Evolutionary conservation across 2,797 vertebrate species (phyloP).

Genomic region (Carapus acus): DNA sequence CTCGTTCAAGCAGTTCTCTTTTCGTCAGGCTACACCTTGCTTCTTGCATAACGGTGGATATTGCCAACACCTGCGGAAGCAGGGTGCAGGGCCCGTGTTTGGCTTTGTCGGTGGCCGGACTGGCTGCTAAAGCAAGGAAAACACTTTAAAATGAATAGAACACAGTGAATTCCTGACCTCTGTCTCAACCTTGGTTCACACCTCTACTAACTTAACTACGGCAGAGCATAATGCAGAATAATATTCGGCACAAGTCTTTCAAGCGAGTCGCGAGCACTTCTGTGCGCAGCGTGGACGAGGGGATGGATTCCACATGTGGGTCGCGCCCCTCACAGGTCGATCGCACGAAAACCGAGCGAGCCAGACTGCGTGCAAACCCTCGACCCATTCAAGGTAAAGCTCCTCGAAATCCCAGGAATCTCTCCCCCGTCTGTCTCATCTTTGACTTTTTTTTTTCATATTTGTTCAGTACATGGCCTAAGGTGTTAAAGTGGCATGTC

Average conservation of each 20-base stretch:
- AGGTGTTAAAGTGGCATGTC: constrained; percentile 20
- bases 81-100: constrained; percentile 11
- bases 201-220: constrained; percentile 41
- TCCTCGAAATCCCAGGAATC: constrained; percentile 30
- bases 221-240: constrained; percentile 25
- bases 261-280: constrained; percentile 55
- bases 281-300: constrained; percentile 39
- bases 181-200: constrained; percentile 36
- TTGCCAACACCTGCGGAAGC: constrained; percentile 44
- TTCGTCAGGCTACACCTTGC: constrained; percentile 6
- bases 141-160: constrained; percentile 42
- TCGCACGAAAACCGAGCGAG: constrained; percentile 35
- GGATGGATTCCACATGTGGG: constrained; percentile 41
- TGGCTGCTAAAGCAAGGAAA: constrained; percentile 20
- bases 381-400: constrained; percentile 40
- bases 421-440: constrained; percentile 27
- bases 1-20: constrained; percentile 30
- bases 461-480: constrained; percentile 6
- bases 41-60: constrained; percentile 28
- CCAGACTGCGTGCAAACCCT: constrained; percentile 34
- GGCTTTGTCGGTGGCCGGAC: constrained; percentile 30
- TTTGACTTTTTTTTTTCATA: not conserved
- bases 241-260: constrained; percentile 34
- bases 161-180: constrained; percentile 51
- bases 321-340: constrained; percentile 47